Evolutionary conservation across 35 echinoderm and acorn worm species (phyloP).

Genomic region (Ptychodera flava): DNA sequence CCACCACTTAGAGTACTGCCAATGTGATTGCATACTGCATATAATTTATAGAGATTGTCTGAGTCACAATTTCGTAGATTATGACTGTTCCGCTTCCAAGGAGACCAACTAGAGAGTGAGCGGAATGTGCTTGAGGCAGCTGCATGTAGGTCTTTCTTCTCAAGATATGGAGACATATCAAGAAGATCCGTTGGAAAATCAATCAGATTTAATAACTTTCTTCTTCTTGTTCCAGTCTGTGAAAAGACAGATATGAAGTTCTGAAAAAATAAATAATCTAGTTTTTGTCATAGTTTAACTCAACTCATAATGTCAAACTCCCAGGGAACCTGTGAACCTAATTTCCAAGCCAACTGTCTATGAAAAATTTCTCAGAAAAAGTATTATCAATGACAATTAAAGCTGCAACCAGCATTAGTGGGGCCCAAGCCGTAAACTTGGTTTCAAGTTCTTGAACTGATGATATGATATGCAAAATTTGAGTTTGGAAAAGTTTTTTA

Average conservation of each 20-base stretch:
- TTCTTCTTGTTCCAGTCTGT: constrained; percentile 58
- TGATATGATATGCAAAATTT: too few relatives aligned
- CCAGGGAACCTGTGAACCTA: too few relatives aligned
- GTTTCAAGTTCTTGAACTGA: too few relatives aligned
- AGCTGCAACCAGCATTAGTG: too few relatives aligned
- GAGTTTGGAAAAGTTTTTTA: too few relatives aligned
- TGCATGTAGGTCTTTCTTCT: constrained; percentile 38
- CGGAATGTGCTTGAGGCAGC: constrained; percentile 17
- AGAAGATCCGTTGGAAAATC: constrained; percentile 70
- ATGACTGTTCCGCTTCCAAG: constrained; percentile 49
- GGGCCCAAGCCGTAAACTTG: too few relatives aligned
- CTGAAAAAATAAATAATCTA: too few relatives aligned
- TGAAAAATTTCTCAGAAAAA: too few relatives aligned
- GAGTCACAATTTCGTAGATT: constrained; percentile 23
- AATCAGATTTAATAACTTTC: constrained; percentile 71
- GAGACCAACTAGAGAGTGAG: constrained; percentile 86
- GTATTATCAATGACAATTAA: too few relatives aligned
- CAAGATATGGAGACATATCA: constrained; percentile 73
- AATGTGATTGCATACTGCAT: constrained; percentile 93
- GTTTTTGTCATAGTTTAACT: too few relatives aligned
- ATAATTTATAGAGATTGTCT: constrained; percentile 65
- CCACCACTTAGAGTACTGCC: constrained; percentile 72
- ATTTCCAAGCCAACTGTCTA: too few relatives aligned
- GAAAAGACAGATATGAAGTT: constrained; percentile 4
- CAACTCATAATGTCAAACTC: too few relatives aligned